Percentiles rank a stretch among this genome's conserved stretches.
These are phyloP conservation scores for Oenanthe melanoleuca DNA, from an alignment of 2,113 vertebrate species.

Conservation along the genomic window DNA sequence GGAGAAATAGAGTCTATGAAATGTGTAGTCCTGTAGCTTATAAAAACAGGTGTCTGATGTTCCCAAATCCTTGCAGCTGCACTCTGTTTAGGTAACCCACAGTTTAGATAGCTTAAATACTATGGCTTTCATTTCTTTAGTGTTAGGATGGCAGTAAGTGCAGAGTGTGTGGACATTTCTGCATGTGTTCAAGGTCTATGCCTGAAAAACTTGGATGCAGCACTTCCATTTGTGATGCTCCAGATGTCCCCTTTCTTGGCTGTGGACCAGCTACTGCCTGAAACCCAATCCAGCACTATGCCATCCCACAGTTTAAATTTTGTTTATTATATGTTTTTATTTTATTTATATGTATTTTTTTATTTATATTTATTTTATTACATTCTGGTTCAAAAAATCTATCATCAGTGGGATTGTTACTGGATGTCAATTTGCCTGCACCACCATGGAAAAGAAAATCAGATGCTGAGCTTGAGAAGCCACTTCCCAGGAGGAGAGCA, in stretches of 20 bases:
- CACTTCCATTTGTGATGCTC: neutral
- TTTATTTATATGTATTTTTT: neutral
- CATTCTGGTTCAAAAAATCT: neutral
- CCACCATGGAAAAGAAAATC: neutral
- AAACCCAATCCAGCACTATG: neutral
- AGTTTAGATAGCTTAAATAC: neutral
- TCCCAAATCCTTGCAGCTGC: neutral
- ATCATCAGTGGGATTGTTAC: neutral
- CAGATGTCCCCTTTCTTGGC: neutral
- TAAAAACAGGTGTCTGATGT: neutral
- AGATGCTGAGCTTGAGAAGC: neutral
- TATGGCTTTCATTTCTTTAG: neutral
- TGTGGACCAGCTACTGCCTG: neutral
- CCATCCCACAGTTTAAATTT: neutral
- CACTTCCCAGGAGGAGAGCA: neutral
- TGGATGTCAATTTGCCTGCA: fast-evolving
- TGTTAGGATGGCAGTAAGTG: neutral
- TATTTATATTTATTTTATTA: neutral
- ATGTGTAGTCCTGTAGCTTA: neutral
- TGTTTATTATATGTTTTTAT: neutral
- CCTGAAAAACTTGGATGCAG: neutral
- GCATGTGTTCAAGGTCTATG: neutral
- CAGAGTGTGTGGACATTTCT: neutral
- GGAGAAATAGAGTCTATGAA: neutral
- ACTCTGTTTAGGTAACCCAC: neutral